Base-by-base conservation (phyloP, 1,140 invertebrate genomes). In the Zeugodacus cucurbitae region DNA sequence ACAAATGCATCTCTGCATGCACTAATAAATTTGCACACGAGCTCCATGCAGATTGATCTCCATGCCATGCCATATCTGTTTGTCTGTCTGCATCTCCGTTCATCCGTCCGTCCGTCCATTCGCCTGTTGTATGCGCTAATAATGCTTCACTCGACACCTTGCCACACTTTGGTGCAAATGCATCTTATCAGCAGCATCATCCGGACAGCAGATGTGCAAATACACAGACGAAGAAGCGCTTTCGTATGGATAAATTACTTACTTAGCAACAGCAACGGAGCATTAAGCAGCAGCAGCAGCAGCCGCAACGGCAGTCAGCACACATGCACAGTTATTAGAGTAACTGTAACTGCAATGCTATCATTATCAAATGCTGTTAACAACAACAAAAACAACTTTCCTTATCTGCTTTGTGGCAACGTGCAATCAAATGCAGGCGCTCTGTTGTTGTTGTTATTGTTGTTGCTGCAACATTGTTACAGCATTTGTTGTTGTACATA, bases 381-480 rank as follows among this genome's bases (percentile, higher is more conserved):
- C 32, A 74, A 14, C 67, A 74, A 34, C 34, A 74, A 20, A 3
- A 41, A 20, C 34, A 74, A 41, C 11, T 41, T 74, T 37, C 34
- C 32, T 37, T n/a, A n/a, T n/a, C 32, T 17, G 41, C 67, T 37
- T 74, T 74, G 67, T 74, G 37, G 32, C 32, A 74, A 10, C 74
- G n/a, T 82, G 41, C 74, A 82, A 82, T 26, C 74, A 82, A 44
- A 82, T 54, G 48, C 41, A 82, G 37, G 44, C 44, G 74, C 11
- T 48, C 70, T 17, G n/a, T n/a, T n/a, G n/a, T n/a, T 54, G 67
- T 54, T 54, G 6, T 54, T 54, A 48, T 10, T 82, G 11, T 82
- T 48, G n/a, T 82, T 82, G 41, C 41, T 82, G 74, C 74, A 44
- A 82, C 74, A 82, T 82, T 54, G 74, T 82, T 48, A 74, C 14